Evolutionary conservation across 2,888 invertebrate species (phyloP).

Genomic region (Lymantria monacha): DNA sequence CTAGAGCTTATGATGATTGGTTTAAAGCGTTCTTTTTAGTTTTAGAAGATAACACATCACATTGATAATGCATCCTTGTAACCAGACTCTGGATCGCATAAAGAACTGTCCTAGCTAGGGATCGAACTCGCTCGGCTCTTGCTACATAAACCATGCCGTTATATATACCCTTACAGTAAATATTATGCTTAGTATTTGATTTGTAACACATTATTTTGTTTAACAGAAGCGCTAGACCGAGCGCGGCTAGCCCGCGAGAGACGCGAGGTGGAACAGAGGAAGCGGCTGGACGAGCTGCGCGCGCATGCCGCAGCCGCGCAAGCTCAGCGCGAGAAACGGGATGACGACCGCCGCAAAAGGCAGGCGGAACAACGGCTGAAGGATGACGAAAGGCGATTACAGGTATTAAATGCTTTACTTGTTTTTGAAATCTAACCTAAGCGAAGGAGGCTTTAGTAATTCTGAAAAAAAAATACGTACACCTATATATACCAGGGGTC

Average conservation of each 20-base stretch:
- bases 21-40: no score
- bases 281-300: slow-evolving; percentile 93
- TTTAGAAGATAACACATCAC: no score
- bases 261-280: slow-evolving; percentile 94
- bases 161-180: no score
- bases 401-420: slow-evolving; percentile 36
- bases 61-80: no score
- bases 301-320: slow-evolving; percentile 94
- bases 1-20: no score
- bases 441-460: not conserved
- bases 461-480: no score
- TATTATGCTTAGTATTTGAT: not conserved
- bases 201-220: slow-evolving; percentile 4
- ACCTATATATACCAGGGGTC: no score
- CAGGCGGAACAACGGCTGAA: slow-evolving; percentile 91
- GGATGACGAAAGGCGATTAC: slow-evolving; percentile 85
- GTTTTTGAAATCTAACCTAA: not conserved
- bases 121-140: no score
- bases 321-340: slow-evolving; percentile 93
- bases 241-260: slow-evolving; percentile 90
- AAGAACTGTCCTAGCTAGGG: no score
- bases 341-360: slow-evolving; percentile 90
- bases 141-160: no score
- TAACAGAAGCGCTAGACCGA: slow-evolving; percentile 81
- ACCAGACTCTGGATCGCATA: no score